Evolutionary conservation across 2,888 invertebrate genomes (phyloP).

Genomic region (Glyphotaelius pellucidus): DNA sequence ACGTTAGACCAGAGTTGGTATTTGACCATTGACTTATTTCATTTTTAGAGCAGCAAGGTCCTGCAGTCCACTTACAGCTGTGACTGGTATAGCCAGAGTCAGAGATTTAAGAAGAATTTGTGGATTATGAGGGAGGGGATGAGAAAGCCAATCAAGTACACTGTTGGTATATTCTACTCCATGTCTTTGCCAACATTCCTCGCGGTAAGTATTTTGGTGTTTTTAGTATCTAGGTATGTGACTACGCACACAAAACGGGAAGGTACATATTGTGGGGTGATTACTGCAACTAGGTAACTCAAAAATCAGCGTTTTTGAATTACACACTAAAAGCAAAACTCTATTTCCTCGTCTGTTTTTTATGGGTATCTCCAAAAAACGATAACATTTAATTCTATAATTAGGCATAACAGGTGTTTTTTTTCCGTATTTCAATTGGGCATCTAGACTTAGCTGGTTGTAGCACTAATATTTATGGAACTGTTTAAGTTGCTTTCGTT

Average conservation of each 20-base stretch:
- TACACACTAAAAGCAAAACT: too few species aligned
- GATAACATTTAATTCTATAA: too few species aligned
- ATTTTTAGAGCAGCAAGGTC: conserved; percentile 65
- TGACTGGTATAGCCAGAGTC: conserved; percentile 65
- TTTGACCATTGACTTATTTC: neutral
- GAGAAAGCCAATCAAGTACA: conserved; percentile 60
- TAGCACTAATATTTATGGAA: too few species aligned
- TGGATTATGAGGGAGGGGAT: conserved; percentile 63
- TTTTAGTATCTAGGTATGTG: neutral
- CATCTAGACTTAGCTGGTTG: too few species aligned
- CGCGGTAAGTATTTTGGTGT: conserved; percentile 59
- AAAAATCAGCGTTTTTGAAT: too few species aligned
- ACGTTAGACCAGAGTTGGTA: neutral
- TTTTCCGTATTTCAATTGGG: too few species aligned
- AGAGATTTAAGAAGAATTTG: conserved; percentile 62
- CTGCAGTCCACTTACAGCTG: conserved; percentile 61
- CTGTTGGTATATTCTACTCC: conserved; percentile 65
- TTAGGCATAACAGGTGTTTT: too few species aligned
- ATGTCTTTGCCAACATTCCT: conserved; percentile 67
- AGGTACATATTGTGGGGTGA: too few species aligned
- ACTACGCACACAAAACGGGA: neutral
- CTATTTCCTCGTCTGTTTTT: too few species aligned
- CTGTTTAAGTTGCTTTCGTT: too few species aligned
- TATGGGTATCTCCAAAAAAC: too few species aligned
- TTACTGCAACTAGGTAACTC: too few species aligned